phyloP scores from a whole-genome alignment of 2,888 invertebrate species.

The Petrophora chlorosata region DNA sequence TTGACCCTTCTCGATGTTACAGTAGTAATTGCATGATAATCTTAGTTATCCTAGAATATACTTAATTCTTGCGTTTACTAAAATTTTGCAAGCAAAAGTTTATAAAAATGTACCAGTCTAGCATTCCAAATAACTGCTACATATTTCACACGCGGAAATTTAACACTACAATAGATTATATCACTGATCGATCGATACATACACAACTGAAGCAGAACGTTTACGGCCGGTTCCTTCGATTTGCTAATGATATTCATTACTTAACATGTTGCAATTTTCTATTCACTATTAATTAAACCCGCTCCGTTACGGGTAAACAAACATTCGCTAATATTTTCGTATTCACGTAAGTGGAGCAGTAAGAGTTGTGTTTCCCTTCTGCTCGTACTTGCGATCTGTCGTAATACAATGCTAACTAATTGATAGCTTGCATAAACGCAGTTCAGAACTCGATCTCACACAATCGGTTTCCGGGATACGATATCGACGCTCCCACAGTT shows the following conservation, averaged over 20 bases:
- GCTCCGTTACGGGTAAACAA: constrained; percentile 47
- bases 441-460: constrained; percentile 55
- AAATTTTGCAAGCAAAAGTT: neutral
- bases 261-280: constrained; percentile 41
- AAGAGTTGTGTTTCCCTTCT: constrained; percentile 58
- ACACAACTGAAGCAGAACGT: constrained; percentile 19
- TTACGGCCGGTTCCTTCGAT: constrained; percentile 7
- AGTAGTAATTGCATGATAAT: too few relatives aligned
- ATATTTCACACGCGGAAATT: constrained; percentile 15
- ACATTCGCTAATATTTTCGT: constrained; percentile 47
- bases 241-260: constrained; percentile 28
- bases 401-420: constrained; percentile 77
- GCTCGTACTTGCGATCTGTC: constrained; percentile 52
- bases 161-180: constrained; percentile 13
- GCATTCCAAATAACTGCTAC: neutral
- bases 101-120: neutral
- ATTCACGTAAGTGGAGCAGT: constrained; percentile 55
- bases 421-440: constrained; percentile 76
- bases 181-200: constrained; percentile 16
- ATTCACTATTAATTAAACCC: constrained; percentile 40
- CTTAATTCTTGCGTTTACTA: neutral
- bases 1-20: too few relatives aligned
- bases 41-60: too few relatives aligned
- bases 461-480: constrained; percentile 72
- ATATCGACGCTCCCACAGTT: constrained; percentile 40